These are phyloP conservation scores for Sarcophaga carnaria DNA, from an alignment of 2,888 invertebrate genomes.

Conservation along the genomic window DNA sequence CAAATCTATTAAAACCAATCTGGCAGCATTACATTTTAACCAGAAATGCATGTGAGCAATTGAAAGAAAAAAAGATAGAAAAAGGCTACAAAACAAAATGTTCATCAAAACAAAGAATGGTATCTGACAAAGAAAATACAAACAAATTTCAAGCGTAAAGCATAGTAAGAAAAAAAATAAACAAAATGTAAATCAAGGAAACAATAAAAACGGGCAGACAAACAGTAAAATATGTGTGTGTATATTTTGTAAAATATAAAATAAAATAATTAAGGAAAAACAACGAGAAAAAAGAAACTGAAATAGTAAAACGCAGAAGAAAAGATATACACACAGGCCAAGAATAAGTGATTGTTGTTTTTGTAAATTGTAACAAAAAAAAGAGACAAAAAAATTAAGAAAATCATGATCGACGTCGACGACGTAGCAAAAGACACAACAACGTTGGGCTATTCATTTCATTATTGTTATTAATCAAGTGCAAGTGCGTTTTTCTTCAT, in stretches of 20 bases:
- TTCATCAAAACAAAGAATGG: slow-evolving; percentile 53
- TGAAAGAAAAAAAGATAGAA: neutral
- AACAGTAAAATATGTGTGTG: neutral
- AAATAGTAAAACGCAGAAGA: slow-evolving; percentile 13
- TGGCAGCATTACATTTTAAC: neutral
- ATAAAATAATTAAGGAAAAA: slow-evolving; percentile 42
- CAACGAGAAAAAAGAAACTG: neutral
- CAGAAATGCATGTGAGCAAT: too few relatives aligned
- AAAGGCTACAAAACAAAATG: slow-evolving; percentile 29
- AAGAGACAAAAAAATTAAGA: neutral
- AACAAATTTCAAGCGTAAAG: slow-evolving; percentile 34
- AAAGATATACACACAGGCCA: neutral
- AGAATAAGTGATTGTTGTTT: neutral
- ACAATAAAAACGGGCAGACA: slow-evolving; percentile 3
- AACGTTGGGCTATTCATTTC: slow-evolving; percentile 7
- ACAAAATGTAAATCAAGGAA: slow-evolving; percentile 28
- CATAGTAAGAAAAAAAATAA: slow-evolving; percentile 36
- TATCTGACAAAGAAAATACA: slow-evolving; percentile 37
- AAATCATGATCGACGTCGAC: slow-evolving; percentile 28
- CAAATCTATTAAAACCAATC: neutral
- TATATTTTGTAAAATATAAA: neutral
- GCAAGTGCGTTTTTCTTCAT: slow-evolving; percentile 49
- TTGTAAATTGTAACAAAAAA: slow-evolving; percentile 22
- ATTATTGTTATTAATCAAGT: slow-evolving; percentile 44
- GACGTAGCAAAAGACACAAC: slow-evolving; percentile 9